Evolutionary conservation across 2,797 vertebrate genomes (phyloP).

Genomic region (Darevskia mixta): DNA sequence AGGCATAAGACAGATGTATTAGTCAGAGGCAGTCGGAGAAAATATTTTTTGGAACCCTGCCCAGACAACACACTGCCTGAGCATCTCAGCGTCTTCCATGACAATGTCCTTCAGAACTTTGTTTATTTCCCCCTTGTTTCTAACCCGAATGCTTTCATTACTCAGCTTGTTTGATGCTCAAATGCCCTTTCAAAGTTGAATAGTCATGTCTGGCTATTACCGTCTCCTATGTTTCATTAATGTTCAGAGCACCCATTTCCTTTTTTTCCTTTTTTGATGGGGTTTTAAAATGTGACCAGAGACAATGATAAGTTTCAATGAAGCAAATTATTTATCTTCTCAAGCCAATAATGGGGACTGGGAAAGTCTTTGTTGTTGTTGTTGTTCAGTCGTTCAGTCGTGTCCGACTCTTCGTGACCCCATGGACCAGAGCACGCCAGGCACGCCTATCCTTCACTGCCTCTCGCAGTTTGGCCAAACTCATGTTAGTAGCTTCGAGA

Average conservation of each 20-base stretch:
- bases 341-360: no score
- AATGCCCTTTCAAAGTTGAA: fast-evolving
- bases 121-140: neutral
- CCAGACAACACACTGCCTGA: neutral
- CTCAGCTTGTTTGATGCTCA: fast-evolving
- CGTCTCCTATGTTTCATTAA: neutral
- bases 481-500: no score
- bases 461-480: no score
- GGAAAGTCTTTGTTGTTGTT: no score
- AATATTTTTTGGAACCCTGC: conserved; percentile 58
- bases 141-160: neutral
- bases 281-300: neutral
- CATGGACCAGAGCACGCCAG: no score
- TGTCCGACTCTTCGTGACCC: no score
- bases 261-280: neutral
- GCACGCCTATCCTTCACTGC: no score
- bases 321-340: neutral
- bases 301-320: neutral
- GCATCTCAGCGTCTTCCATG: neutral
- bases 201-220: neutral
- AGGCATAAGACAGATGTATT: conserved; percentile 53
- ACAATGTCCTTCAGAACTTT: neutral
- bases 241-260: neutral
- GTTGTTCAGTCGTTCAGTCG: no score
- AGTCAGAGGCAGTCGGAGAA: conserved; percentile 46